phyloP scores from a whole-genome alignment of 2,888 invertebrate species.

The Gastrophysa polygoni region DNA sequence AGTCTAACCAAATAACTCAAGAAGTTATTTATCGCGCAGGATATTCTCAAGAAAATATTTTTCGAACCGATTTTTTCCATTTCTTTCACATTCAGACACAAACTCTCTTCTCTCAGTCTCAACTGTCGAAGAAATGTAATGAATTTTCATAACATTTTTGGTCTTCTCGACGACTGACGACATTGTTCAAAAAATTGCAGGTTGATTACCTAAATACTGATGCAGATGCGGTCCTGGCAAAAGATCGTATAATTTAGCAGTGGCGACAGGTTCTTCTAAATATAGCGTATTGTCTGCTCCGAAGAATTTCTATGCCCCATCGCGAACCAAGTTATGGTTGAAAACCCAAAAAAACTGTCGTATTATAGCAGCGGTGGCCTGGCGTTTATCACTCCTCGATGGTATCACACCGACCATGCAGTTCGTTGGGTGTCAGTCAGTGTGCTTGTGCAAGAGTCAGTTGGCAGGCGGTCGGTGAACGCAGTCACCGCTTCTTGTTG shows the following conservation, averaged over 20 bases:
- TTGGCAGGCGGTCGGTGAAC: neutral
- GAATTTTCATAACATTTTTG: too few species aligned
- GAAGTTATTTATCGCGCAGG: too few species aligned
- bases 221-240: neutral
- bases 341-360: slow-evolving; percentile 2
- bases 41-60: too few species aligned
- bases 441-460: neutral
- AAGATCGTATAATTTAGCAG: slow-evolving; percentile 14
- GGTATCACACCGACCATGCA: too few species aligned
- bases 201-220: neutral
- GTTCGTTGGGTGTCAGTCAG: neutral
- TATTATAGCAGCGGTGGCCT: neutral
- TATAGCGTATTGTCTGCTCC: slow-evolving; percentile 28
- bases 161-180: too few species aligned
- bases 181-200: too few species aligned
- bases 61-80: too few species aligned
- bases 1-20: too few species aligned
- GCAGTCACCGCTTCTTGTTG: too few species aligned
- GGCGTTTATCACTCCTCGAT: neutral
- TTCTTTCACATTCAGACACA: too few species aligned
- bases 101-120: too few species aligned
- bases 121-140: too few species aligned
- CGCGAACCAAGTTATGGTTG: neutral
- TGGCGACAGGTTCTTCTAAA: slow-evolving; percentile 32
- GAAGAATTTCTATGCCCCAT: slow-evolving; percentile 14